Evolutionary conservation across 30 jellyfish, hydroid and myxozoan genomes (phyloP), one percentile per base, ranked within the genome.

Genomic region (Aurelia sp.): DNA sequence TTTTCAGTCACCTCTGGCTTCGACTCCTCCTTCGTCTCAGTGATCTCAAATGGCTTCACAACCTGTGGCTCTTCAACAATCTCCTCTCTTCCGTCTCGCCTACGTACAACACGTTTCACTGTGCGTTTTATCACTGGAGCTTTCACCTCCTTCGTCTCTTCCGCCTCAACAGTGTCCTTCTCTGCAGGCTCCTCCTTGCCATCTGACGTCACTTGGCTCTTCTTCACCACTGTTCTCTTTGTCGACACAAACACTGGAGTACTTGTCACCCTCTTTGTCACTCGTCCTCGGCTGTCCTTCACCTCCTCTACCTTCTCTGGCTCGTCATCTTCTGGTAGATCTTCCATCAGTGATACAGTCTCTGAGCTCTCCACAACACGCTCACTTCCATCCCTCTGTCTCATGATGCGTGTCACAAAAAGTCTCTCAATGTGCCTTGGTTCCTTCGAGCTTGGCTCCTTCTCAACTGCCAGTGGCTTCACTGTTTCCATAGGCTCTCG

Each of bases 351-450:
- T 27, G 66, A 75, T 23, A 90, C 89, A 0, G 96, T 90, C 73
- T 90, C 97, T 4, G 97, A 90, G 48, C 70, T 78, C 84, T 90
- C 97, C 37, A 90, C 48, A n/a, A 90, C 71, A n/a, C 82, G 76
- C 57, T 85, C 96, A 19, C 67, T 76, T 76, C 97, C 97, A 75
- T 84, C 96, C 15, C 89, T 92, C 78, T 74, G 84, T 60, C 97
- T 74, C 78, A 85, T 31, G 33, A 90, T 96, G 51, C 96, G 76
- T 13, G 96, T 90, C 71, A 84, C 92, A 62, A 52, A 76, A 72
- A 84, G 89, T 55, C 96, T 66, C 71, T 90, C 96, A 20, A 90
- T 93, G 76, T 96, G 96, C n/a, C 79, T 84, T 19, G 96, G 96
- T 44, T 74, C 76, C 59, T 67, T 82, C 50, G 37, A 20, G 17